A percentile compares a stretch with the other conserved stretches of the same genome.
These are phyloP conservation scores for Eunapius fragilis DNA, from an alignment of 37 sponge, comb jelly and placozoan species.

Conservation along the genomic window DNA sequence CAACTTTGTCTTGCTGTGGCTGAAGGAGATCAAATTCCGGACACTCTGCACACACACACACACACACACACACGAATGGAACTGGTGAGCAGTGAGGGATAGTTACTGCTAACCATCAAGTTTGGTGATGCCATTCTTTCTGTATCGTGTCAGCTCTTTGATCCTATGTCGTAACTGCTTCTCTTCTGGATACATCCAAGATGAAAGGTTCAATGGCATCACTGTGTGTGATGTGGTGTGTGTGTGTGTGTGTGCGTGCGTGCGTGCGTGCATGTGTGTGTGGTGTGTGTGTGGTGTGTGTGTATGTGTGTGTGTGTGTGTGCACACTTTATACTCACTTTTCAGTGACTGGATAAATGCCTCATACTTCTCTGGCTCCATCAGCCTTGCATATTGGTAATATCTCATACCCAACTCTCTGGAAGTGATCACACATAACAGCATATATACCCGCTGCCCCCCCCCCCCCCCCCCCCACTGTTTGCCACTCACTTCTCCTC, in stretches of 20 bases:
- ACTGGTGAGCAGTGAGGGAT: not conserved
- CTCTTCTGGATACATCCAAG: slow-evolving; percentile 34
- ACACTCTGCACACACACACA: slow-evolving; percentile 18
- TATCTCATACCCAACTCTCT: slow-evolving; percentile 67
- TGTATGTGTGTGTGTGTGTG: no score
- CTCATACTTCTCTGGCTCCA: slow-evolving; percentile 66
- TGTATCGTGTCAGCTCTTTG: slow-evolving; percentile 48
- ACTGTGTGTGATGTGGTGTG: no score
- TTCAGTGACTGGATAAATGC: slow-evolving; percentile 63
- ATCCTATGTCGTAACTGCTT: slow-evolving; percentile 68
- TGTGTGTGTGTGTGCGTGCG: no score
- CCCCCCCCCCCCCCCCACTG: not conserved
- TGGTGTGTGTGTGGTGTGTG: no score
- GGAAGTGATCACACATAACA: not conserved
- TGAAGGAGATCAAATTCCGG: slow-evolving; percentile 46
- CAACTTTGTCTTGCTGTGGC: slow-evolving; percentile 23
- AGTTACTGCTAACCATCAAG: slow-evolving; percentile 38
- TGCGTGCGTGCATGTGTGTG: no score
- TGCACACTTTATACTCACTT: slow-evolving; percentile 16
- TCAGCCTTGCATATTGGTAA: slow-evolving; percentile 59
- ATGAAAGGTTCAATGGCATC: no score
- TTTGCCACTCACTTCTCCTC: slow-evolving; percentile 59
- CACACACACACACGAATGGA: not conserved
- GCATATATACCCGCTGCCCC: no score
- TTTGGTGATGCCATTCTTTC: slow-evolving; percentile 75